Percentiles rank a stretch among this genome's conserved stretches.
phyloP scores from a whole-genome alignment of 2,888 invertebrate genomes.

The Arctia plantaginis region DNA sequence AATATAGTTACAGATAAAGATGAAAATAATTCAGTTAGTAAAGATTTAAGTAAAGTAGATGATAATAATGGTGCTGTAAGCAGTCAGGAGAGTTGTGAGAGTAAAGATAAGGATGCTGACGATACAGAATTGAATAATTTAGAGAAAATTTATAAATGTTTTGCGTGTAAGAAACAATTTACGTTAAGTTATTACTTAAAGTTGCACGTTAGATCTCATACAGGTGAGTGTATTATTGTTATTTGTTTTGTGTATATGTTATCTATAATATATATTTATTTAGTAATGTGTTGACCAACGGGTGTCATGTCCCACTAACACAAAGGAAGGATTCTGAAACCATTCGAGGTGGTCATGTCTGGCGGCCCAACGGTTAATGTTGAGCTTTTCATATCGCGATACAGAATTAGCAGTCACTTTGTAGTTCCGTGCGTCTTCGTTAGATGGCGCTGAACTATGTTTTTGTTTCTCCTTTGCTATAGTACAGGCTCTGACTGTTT shows the following conservation, averaged over 20 bases:
- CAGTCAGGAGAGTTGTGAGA: conserved; percentile 20
- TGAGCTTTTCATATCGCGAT: too few relatives aligned
- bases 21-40: neutral
- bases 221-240: conserved; percentile 62
- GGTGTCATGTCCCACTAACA: too few relatives aligned
- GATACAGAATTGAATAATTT: conserved; percentile 57
- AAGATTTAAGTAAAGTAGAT: neutral
- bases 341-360: too few relatives aligned
- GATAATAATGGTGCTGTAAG: conserved; percentile 13
- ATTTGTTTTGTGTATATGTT: neutral
- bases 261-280: too few relatives aligned
- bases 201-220: conserved; percentile 79
- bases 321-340: too few relatives aligned
- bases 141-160: conserved; percentile 80
- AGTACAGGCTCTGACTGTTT: too few relatives aligned
- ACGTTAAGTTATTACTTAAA: conserved; percentile 78
- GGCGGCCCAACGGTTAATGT: too few relatives aligned
- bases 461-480: too few relatives aligned
- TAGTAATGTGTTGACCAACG: too few relatives aligned
- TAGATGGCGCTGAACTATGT: too few relatives aligned
- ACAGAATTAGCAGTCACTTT: too few relatives aligned
- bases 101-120: conserved; percentile 29
- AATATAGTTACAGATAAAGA: conserved; percentile 19
- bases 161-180: conserved; percentile 79
- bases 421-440: too few relatives aligned